phyloP scores from a whole-genome alignment of 2,113 vertebrate species.

The Parotia lawesii region DNA sequence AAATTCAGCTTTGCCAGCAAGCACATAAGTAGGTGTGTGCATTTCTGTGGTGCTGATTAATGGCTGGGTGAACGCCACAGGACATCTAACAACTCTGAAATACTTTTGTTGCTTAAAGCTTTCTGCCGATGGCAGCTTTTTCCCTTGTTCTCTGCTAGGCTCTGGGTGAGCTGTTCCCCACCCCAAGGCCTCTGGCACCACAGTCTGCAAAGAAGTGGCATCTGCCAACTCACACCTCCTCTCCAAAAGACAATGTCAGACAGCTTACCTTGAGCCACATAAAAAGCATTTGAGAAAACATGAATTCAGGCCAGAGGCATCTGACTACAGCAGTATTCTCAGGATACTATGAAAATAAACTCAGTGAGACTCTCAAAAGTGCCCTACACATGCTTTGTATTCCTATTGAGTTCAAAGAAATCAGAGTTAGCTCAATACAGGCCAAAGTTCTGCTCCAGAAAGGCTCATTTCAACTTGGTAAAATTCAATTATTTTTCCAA shows the following conservation, averaged over 20 bases:
- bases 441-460: background rate
- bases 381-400: background rate
- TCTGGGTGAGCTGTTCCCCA: background rate
- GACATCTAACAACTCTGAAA: background rate
- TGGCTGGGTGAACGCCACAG: background rate
- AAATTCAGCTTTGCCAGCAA: background rate
- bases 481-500: constrained; percentile 1
- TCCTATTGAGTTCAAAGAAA: background rate
- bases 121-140: background rate
- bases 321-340: background rate
- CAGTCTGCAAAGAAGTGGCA: background rate
- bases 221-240: background rate
- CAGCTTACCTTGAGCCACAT: background rate
- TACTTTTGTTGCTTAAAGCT: background rate
- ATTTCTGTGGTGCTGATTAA: background rate
- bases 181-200: background rate
- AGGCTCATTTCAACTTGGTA: background rate
- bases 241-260: background rate
- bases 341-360: background rate
- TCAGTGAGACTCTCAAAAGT: background rate
- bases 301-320: background rate
- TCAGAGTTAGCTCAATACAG: background rate
- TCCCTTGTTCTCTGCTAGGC: background rate
- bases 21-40: rapidly evolving
- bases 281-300: background rate